These are phyloP conservation scores for Romanomermis culicivorax DNA, from an alignment of 2,888 invertebrate species.

Conservation along the genomic window DNA sequence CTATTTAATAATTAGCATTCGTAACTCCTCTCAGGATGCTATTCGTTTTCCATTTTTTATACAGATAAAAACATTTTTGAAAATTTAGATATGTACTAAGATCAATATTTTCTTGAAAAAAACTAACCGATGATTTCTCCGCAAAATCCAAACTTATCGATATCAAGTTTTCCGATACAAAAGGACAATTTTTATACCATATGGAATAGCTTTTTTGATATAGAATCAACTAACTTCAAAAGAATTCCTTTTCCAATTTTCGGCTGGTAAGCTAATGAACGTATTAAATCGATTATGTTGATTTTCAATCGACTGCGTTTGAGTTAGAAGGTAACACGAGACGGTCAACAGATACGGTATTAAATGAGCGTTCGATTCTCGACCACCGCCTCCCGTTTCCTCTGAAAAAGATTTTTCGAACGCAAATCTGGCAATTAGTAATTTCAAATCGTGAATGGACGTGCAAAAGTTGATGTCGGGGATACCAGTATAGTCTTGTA, in stretches of 20 bases:
- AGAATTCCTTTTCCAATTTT: background rate
- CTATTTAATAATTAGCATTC: no score
- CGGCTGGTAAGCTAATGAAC: background rate
- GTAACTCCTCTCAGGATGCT: no score
- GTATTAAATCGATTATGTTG: background rate
- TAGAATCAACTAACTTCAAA: conserved; percentile 1
- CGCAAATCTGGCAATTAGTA: conserved; percentile 64
- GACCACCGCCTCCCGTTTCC: conserved; percentile 58
- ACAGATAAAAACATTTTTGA: no score
- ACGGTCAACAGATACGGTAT: conserved; percentile 51
- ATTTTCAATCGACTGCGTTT: background rate
- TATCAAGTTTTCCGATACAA: no score
- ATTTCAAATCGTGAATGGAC: conserved; percentile 57
- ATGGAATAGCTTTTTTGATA: no score
- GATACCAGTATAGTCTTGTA: conserved; percentile 32
- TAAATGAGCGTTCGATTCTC: conserved; percentile 50
- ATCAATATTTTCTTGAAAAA: no score
- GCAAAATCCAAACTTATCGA: no score
- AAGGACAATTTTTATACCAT: no score
- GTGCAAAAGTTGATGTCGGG: conserved; percentile 7
- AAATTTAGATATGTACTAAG: no score
- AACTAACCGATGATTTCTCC: no score
- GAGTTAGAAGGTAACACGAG: conserved; percentile 8
- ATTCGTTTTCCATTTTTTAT: no score
- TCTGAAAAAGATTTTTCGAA: conserved; percentile 87